These are phyloP conservation scores for Oplegnathus fasciatus DNA, from an alignment of 2,113 vertebrate species.

Conservation along the genomic window DNA sequence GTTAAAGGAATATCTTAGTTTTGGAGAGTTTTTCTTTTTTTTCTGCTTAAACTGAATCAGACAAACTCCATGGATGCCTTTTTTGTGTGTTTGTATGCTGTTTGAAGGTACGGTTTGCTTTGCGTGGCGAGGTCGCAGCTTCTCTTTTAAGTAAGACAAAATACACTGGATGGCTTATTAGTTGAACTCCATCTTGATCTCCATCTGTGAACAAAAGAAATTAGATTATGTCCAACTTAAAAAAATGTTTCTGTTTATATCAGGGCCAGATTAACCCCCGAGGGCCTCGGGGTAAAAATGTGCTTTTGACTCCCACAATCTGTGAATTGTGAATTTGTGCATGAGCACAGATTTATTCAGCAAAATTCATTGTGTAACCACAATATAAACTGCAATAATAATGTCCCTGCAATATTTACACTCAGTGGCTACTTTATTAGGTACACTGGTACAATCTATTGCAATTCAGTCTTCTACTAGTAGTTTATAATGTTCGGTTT, in stretches of 20 bases:
- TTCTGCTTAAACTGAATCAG: constrained; percentile 5
- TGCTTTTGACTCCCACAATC: not conserved
- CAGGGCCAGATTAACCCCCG: not conserved
- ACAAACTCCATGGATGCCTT: constrained; percentile 8
- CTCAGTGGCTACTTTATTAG: not conserved
- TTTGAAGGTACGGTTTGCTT: not conserved
- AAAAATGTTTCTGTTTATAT: not conserved
- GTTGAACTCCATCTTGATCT: not conserved
- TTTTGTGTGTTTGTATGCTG: constrained; percentile 6
- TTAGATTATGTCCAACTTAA: not conserved
- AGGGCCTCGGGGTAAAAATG: not conserved
- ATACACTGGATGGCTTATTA: not conserved
- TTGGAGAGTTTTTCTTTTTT: constrained; percentile 4
- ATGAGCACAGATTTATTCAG: too few species aligned
- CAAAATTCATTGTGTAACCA: too few species aligned
- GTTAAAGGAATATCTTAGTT: constrained; percentile 15
- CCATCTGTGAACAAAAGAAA: not conserved
- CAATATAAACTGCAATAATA: not conserved
- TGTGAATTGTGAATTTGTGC: not conserved
- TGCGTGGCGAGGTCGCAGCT: not conserved
- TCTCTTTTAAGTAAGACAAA: constrained; percentile 8
- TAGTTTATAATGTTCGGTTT: not conserved
- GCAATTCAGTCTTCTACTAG: too few species aligned
- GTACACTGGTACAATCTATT: not conserved
- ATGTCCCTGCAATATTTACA: not conserved